These are phyloP conservation scores for Tetragonula carbonaria DNA, from an alignment of 2,888 invertebrate species.

Conservation along the genomic window DNA sequence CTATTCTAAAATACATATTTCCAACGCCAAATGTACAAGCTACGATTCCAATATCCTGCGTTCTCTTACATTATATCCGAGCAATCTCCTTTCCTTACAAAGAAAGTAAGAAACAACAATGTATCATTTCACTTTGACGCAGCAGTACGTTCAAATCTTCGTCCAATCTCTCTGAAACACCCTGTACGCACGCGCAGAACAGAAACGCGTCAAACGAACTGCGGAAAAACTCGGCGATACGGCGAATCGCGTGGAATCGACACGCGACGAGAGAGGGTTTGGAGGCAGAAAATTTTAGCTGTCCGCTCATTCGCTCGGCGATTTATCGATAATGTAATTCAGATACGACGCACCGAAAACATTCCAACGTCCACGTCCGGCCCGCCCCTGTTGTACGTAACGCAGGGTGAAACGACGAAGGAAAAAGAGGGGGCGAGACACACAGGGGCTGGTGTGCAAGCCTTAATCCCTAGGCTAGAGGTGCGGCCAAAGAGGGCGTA, in stretches of 20 bases:
- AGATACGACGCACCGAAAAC: slow-evolving; percentile 48
- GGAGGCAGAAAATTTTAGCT: slow-evolving; percentile 34
- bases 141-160: neutral
- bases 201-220: neutral
- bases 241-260: slow-evolving; percentile 23
- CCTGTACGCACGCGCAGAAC: neutral
- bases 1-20: too few species aligned
- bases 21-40: too few species aligned
- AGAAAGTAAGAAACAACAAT: too few species aligned
- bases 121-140: too few species aligned
- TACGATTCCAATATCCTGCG: too few species aligned
- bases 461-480: slow-evolving; percentile 54
- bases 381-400: slow-evolving; percentile 23
- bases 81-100: too few species aligned
- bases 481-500: slow-evolving; percentile 75
- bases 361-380: slow-evolving; percentile 39
- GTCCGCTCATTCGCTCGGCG: slow-evolving; percentile 18
- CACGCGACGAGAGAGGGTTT: slow-evolving; percentile 10
- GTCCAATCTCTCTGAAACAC: neutral
- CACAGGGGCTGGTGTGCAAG: slow-evolving; percentile 1
- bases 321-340: slow-evolving; percentile 61
- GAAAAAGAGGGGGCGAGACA: neutral
- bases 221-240: neutral
- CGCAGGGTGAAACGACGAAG: neutral
- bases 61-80: too few species aligned